These are phyloP conservation scores for Helobdella robusta DNA, from an alignment of 2,888 invertebrate genomes.

Conservation along the genomic window DNA sequence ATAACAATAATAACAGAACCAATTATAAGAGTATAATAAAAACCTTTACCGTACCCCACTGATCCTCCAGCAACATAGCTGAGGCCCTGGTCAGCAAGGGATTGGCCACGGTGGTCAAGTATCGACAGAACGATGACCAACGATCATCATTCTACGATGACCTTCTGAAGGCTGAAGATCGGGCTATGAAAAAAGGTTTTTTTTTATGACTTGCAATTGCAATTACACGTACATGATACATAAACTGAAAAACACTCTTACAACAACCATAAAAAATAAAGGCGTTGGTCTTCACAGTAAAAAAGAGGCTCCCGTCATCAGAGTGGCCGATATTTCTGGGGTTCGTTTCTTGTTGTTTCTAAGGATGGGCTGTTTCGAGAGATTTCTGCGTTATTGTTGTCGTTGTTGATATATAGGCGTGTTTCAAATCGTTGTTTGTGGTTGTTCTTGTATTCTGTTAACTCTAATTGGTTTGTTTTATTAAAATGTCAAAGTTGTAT, in stretches of 20 bases:
- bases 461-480: neutral
- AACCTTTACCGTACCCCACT: too few relatives aligned
- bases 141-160: conserved; percentile 86
- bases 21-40: too few relatives aligned
- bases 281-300: conserved; percentile 46
- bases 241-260: too few relatives aligned
- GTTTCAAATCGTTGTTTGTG: neutral
- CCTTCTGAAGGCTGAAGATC: conserved; percentile 79
- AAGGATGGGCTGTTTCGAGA: too few relatives aligned
- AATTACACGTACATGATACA: too few relatives aligned
- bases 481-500: neutral
- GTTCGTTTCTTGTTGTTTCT: conserved; percentile 41
- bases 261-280: too few relatives aligned
- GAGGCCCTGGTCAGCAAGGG: conserved; percentile 84
- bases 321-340: conserved; percentile 75
- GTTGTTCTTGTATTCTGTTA: neutral
- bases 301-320: conserved; percentile 71
- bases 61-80: conserved; percentile 68
- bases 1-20: too few relatives aligned
- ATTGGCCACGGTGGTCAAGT: conserved; percentile 79
- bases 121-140: conserved; percentile 89
- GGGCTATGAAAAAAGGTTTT: conserved; percentile 84
- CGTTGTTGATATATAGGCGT: conserved; percentile 4
- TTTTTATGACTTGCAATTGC: too few relatives aligned
- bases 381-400: neutral